phyloP scores from a whole-genome alignment of 2,113 vertebrate genomes.

The Dunckerocampus dactyliophorus region DNA sequence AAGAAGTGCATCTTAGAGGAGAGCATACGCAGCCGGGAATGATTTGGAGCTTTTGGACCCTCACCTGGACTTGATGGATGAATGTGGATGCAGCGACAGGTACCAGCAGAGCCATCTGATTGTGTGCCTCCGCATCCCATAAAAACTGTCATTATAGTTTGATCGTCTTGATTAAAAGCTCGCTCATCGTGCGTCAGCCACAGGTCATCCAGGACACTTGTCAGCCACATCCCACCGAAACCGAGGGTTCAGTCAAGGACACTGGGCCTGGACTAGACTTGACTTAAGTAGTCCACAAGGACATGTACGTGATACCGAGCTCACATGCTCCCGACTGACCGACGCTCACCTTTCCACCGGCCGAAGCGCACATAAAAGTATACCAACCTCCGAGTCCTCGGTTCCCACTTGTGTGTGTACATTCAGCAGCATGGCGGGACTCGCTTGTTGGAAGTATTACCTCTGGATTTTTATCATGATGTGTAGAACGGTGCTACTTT shows the following conservation, averaged over 20 bases:
- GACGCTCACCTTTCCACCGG: constrained; percentile 51
- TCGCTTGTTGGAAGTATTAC: constrained; percentile 71
- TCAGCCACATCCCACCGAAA: constrained; percentile 7
- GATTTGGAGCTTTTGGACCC: constrained; percentile 59
- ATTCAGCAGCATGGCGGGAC: constrained; percentile 67
- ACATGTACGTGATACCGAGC: constrained; percentile 69
- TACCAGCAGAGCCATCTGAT: constrained; percentile 22
- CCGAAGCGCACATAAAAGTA: constrained; percentile 46
- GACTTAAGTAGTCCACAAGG: constrained; percentile 53
- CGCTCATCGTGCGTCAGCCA: constrained; percentile 42
- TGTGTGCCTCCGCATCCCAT: not conserved
- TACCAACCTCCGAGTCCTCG: constrained; percentile 37
- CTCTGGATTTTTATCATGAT: constrained; percentile 74
- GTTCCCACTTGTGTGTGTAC: constrained; percentile 28
- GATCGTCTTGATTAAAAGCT: constrained; percentile 14
- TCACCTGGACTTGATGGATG: constrained; percentile 64
- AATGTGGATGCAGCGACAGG: constrained; percentile 64
- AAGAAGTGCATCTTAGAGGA: constrained; percentile 46
- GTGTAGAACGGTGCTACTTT: constrained; percentile 65
- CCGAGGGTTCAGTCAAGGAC: constrained; percentile 64
- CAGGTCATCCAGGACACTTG: constrained; percentile 63
- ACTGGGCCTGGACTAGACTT: constrained; percentile 34
- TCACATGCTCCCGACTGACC: constrained; percentile 71
- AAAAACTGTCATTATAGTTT: not conserved
- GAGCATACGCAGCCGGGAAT: constrained; percentile 61